Percentiles rank a stretch among this genome's conserved stretches.
These are phyloP conservation scores for Melinaea marsaeus DNA, from an alignment of 2,888 invertebrate genomes.

Conservation along the genomic window DNA sequence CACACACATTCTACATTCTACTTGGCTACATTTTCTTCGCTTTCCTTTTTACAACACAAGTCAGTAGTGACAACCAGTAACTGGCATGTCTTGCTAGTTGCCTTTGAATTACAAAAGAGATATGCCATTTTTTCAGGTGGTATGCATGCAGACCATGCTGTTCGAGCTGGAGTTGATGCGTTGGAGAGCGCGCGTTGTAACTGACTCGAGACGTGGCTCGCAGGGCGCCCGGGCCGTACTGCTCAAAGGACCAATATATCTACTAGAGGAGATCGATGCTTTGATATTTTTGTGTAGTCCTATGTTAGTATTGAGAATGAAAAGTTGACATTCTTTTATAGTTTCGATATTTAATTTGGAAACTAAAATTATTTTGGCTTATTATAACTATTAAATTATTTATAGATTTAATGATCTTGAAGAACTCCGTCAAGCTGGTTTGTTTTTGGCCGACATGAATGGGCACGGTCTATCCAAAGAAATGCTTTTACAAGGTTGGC, in stretches of 20 bases:
- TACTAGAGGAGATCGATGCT: conserved; percentile 86
- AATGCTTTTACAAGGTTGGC: conserved; percentile 90
- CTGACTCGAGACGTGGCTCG: conserved; percentile 78
- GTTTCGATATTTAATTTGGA: no score
- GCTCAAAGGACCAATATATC: conserved; percentile 91
- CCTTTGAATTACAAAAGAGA: no score
- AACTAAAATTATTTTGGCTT: neutral
- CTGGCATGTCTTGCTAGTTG: no score
- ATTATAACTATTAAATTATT: conserved; percentile 24
- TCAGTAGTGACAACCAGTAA: no score
- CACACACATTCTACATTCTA: no score
- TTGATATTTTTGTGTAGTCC: conserved; percentile 93
- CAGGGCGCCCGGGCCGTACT: conserved; percentile 84
- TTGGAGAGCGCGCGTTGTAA: conserved; percentile 57
- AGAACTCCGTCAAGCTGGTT: conserved; percentile 87
- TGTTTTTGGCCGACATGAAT: conserved; percentile 90
- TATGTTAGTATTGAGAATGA: conserved; percentile 78
- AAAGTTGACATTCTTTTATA: neutral
- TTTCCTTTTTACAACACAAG: no score
- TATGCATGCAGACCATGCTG: conserved; percentile 88
- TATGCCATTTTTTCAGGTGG: conserved; percentile 73
- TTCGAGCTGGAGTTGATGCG: conserved; percentile 90
- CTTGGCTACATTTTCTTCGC: no score
- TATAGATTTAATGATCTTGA: conserved; percentile 88
- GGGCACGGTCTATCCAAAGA: conserved; percentile 90